Conservation (phyloP, 64 coral and sea anemone genomes). For the Hydrozoanthus tunicans region DNA sequence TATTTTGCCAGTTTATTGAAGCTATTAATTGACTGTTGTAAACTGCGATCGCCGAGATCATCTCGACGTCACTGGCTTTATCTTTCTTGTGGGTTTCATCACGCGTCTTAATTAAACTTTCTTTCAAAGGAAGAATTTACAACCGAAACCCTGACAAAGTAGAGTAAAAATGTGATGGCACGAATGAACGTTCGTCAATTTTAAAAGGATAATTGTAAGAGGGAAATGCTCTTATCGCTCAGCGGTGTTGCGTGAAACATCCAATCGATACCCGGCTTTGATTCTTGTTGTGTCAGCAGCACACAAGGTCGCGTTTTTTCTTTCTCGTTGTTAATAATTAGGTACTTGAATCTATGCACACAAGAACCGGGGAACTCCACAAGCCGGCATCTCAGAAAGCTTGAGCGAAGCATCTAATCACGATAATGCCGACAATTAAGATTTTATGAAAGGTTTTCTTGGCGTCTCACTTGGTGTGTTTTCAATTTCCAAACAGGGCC, state of each 20-base stretch:
- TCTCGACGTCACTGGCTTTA: neutral
- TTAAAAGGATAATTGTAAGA: neutral
- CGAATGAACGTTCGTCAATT: neutral
- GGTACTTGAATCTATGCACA: constrained; percentile 17
- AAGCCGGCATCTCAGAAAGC: neutral
- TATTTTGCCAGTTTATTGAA: constrained; percentile 16
- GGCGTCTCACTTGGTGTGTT: neutral
- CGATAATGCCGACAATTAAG: constrained; percentile 35
- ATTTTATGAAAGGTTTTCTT: constrained; percentile 31
- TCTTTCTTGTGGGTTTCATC: neutral
- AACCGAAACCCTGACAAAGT: neutral
- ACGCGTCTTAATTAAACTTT: neutral
- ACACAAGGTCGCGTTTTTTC: neutral
- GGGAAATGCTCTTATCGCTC: neutral
- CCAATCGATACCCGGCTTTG: neutral
- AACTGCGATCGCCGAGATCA: too few relatives aligned
- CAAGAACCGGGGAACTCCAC: neutral
- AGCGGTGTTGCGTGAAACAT: neutral
- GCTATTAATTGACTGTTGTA: constrained; percentile 26
- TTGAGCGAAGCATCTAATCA: constrained; percentile 18
- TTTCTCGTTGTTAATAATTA: constrained; percentile 5
- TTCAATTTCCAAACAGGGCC: neutral
- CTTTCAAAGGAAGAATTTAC: neutral
- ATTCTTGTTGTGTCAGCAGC: neutral
- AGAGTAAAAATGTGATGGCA: neutral